Base-by-base conservation (phyloP, 2,113 vertebrate genomes). In the Ciconia stormi region DNA sequence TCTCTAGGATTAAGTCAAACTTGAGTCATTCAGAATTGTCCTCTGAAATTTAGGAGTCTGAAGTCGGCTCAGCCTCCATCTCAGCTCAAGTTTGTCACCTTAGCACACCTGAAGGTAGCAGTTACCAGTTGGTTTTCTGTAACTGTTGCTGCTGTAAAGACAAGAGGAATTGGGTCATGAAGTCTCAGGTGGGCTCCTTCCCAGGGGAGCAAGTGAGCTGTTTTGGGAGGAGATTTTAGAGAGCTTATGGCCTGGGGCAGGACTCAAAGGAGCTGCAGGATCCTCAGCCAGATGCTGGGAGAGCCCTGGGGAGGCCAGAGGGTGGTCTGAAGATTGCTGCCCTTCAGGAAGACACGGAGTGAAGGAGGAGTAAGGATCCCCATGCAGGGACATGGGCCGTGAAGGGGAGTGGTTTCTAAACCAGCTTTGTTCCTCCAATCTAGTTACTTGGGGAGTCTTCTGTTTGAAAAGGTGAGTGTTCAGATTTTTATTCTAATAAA, bases 301-400 rank as follows among this genome's bases (percentile, higher is more conserved):
- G 17, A 30, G 29, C 7, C 7, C 16, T 67, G 17, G 23, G 25
- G 19, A 36, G 11, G 27, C 2, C 1, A 40, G 49, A 61, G 25
- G 6, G 10, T 59, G 36, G 18, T 65, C 11, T 83, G 62, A 83
- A 53, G 18, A 23, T 40, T n/a, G 9, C 18, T 49, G 23, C 6
- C 2, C 9, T 87, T 83, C 21, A 44, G 63, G 30, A 91, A 40
- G 27, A 16, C 7, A 11, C 0, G 2, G 22, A 40, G 4, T 16
- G 49, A 77, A 49, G 58, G 20, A 62, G 44, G 4, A 52, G 3
- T 30, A 52, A 66, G 15, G 0, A 9, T 15, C 0, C 3, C 2
- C 4, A 27, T 62, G 5, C 11, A 80, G 30, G 36, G 26, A 7
- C 2, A 1, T 11, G 4, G 12, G 19, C 29, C 6, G 3, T 52